Evolutionary conservation across 37 sponge, comb jelly and placozoan species (phyloP).

Genomic region (Aplysina aerophoba): DNA sequence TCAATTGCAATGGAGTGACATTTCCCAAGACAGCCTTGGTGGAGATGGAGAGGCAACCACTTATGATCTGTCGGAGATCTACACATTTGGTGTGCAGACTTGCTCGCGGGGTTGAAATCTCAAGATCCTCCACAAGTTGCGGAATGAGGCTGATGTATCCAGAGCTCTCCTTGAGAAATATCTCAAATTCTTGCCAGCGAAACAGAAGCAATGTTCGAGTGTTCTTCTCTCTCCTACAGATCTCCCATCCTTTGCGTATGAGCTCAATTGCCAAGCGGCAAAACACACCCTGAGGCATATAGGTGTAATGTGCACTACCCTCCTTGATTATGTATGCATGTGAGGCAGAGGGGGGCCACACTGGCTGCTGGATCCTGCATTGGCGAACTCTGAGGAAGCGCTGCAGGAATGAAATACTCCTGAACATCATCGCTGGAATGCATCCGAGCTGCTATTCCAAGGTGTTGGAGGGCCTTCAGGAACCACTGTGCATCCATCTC

Average conservation of each 20-base stretch:
- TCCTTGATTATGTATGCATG: not conserved
- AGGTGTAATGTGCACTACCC: not conserved
- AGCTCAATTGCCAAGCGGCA: not conserved
- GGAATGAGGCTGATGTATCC: too few relatives aligned
- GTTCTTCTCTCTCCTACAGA: too few relatives aligned
- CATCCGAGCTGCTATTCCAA: not conserved
- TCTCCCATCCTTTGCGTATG: not conserved
- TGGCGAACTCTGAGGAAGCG: not conserved
- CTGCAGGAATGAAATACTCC: not conserved
- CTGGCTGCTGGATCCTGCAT: not conserved
- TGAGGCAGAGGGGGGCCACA: not conserved
- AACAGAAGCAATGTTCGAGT: too few relatives aligned
- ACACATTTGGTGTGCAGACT: too few relatives aligned
- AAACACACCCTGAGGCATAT: not conserved
- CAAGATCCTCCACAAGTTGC: too few relatives aligned
- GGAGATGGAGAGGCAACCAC: too few relatives aligned
- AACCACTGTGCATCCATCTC: not conserved
- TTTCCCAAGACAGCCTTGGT: too few relatives aligned
- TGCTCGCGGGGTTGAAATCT: too few relatives aligned
- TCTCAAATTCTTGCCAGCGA: too few relatives aligned
- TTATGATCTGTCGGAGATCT: too few relatives aligned
- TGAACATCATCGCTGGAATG: not conserved
- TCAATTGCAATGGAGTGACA: too few relatives aligned
- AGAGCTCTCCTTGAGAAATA: too few relatives aligned
- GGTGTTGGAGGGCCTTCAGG: not conserved